phyloP scores from a whole-genome alignment of 1,140 invertebrate genomes.

The Drosophila sechellia region DNA sequence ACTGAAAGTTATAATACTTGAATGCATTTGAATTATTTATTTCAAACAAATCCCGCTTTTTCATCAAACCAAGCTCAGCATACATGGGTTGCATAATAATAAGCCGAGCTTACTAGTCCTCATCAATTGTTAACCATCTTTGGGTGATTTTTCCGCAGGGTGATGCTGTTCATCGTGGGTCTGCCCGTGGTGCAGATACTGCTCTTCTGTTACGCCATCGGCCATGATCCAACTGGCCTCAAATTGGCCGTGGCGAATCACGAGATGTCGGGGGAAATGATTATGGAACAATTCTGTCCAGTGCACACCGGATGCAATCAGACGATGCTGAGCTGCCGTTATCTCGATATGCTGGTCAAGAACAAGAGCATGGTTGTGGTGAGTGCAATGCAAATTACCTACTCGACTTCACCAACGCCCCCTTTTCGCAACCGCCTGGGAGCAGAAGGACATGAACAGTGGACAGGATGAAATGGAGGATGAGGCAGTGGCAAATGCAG shows the following conservation, averaged over 20 bases:
- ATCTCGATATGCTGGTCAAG: conserved; percentile 88
- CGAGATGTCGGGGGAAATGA: conserved; percentile 88
- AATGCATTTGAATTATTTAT: no score
- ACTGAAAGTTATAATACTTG: no score
- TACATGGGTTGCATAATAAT: background rate
- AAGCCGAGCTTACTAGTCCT: background rate
- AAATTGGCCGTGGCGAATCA: conserved; percentile 94
- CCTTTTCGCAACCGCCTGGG: background rate
- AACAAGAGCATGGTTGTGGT: conserved; percentile 87
- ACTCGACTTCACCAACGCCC: conserved; percentile 1
- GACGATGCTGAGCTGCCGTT: conserved; percentile 90
- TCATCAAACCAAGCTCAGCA: background rate
- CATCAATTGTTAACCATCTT: conserved; percentile 3
- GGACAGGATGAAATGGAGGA: background rate
- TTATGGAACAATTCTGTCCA: conserved; percentile 85
- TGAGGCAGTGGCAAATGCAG: conserved; percentile 5
- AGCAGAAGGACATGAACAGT: background rate
- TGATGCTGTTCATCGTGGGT: conserved; percentile 95
- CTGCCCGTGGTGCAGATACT: conserved; percentile 96
- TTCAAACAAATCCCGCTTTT: no score
- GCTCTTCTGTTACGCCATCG: conserved; percentile 97
- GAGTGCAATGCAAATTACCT: conserved; percentile 84
- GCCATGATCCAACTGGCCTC: conserved; percentile 93
- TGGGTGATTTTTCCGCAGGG: conserved; percentile 85
- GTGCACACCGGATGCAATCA: conserved; percentile 87